phyloP scores from a whole-genome alignment of 2,113 vertebrate genomes.

The Platichthys stellatus region DNA sequence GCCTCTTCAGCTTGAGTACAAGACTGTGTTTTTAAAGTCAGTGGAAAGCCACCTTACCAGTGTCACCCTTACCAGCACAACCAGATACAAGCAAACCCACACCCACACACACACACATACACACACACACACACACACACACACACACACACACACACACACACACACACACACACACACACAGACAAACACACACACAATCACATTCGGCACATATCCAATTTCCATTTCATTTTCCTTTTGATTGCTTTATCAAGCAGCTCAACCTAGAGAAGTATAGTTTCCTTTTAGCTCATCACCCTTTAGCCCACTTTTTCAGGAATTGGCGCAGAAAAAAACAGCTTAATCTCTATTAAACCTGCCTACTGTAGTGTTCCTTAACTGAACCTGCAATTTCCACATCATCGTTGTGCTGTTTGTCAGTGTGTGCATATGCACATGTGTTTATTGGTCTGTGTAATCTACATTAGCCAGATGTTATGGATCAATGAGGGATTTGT shows the following conservation, averaged over 20 bases:
- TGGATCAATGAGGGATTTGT: neutral
- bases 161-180: conserved; percentile 3
- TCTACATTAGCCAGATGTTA: neutral
- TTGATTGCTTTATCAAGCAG: conserved; percentile 39
- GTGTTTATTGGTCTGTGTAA: conserved; percentile 7
- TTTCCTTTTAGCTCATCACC: conserved; percentile 63
- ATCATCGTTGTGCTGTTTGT: conserved; percentile 3
- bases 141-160: neutral
- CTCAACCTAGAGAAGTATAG: conserved; percentile 17
- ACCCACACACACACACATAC: no score
- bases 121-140: no score
- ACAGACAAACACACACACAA: conserved; percentile 21
- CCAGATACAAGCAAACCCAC: neutral
- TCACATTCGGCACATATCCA: conserved; percentile 6
- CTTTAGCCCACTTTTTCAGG: conserved; percentile 34
- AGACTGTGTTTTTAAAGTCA: neutral
- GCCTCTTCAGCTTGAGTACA: neutral
- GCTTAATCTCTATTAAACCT: conserved; percentile 1
- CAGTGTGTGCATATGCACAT: neutral
- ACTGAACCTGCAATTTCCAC: neutral
- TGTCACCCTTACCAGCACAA: conserved; percentile 6
- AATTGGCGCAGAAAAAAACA: conserved; percentile 43
- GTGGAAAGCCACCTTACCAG: conserved; percentile 9
- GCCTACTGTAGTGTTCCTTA: neutral
- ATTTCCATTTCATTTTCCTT: conserved; percentile 41